phyloP scores from a whole-genome alignment of 92 coral and sea anemone genomes.

The Porites lobata region DNA sequence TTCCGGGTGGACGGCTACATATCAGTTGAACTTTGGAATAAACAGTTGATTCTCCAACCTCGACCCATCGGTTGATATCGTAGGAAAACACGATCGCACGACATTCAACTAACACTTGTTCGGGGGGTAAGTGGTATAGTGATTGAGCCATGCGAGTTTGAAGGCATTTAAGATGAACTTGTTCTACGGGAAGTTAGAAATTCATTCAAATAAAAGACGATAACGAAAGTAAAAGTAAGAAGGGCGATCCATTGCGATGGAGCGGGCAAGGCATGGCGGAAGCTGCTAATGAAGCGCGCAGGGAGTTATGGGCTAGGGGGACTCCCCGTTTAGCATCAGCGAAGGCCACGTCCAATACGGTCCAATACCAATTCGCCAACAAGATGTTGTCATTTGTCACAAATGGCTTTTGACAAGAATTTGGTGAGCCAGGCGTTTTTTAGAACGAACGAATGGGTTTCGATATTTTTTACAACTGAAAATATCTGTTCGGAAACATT shows the following conservation, averaged over 20 bases:
- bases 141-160: conserved; percentile 53
- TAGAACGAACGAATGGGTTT: too few species aligned
- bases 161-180: conserved; percentile 23
- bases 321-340: not conserved
- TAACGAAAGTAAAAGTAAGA: conserved; percentile 6
- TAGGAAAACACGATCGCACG: conserved; percentile 56
- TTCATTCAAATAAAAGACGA: not conserved
- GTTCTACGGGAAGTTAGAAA: not conserved
- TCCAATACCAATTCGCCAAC: not conserved
- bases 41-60: conserved; percentile 52
- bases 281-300: not conserved
- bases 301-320: not conserved
- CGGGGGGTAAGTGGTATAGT: conserved; percentile 20
- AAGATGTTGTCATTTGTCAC: too few species aligned
- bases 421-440: too few species aligned
- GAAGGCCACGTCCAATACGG: not conserved
- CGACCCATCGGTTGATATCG: conserved; percentile 49
- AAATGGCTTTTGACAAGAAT: too few species aligned
- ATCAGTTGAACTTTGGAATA: conserved; percentile 60
- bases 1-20: conserved; percentile 16
- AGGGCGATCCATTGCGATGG: too few species aligned
- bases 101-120: conserved; percentile 59
- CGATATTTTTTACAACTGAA: too few species aligned
- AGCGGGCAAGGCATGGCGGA: not conserved
- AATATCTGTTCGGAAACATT: too few species aligned